phyloP scores from a whole-genome alignment of 2,797 vertebrate species.

The Sciurus carolinensis region DNA sequence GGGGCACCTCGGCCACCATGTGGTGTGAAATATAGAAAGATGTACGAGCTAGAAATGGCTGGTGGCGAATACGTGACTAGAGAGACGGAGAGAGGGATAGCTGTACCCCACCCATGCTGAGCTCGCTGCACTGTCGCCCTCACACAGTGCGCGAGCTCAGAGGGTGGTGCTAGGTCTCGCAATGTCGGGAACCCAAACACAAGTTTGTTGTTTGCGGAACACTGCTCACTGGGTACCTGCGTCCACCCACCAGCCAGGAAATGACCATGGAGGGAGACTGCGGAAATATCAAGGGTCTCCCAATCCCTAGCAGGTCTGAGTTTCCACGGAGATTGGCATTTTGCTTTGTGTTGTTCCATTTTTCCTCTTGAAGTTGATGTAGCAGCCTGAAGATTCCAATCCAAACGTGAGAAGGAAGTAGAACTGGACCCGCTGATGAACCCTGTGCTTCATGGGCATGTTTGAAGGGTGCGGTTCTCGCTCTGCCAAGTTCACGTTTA shows the following conservation, averaged over 20 bases:
- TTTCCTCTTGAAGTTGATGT: not conserved
- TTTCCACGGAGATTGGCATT: not conserved
- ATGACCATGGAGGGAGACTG: not conserved
- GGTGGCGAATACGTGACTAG: accelerated
- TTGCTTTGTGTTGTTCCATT: not conserved
- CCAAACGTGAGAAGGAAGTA: not conserved
- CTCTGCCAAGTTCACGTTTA: not conserved
- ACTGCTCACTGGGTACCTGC: not conserved
- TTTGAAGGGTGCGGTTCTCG: not conserved
- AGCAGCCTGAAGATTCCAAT: no score
- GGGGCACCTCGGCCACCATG: not conserved
- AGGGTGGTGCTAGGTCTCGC: not conserved
- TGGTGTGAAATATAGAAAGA: no score
- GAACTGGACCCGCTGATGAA: not conserved
- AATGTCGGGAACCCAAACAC: not conserved
- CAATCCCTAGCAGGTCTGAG: not conserved
- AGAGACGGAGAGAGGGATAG: no score
- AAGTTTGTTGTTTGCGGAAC: no score
- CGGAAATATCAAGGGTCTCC: not conserved
- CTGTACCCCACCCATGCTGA: not conserved
- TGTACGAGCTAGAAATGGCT: no score
- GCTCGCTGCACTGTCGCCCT: not conserved
- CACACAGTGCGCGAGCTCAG: not conserved
- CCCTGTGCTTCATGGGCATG: no score
- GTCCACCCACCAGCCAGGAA: no score